These are phyloP conservation scores for Tetramorium parvispinum DNA, from an alignment of 1,140 invertebrate species.

Conservation along the genomic window DNA sequence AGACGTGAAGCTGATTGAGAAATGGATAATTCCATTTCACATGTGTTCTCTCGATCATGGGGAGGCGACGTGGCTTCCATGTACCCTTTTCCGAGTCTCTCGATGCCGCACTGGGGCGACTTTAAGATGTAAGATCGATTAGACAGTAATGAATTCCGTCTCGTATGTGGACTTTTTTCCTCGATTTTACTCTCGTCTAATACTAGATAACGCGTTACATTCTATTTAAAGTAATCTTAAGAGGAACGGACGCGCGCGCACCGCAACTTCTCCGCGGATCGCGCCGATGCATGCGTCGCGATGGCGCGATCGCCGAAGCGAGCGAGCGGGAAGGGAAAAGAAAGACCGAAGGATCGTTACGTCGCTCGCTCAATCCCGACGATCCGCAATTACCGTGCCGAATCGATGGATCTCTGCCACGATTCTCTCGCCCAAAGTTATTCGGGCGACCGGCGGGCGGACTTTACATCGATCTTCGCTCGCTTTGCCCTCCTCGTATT, in stretches of 20 bases:
- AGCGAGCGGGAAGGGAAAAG: constrained; percentile 27
- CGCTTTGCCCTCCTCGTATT: constrained; percentile 72
- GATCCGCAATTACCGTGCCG: constrained; percentile 29
- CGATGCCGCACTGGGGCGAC: constrained; percentile 18
- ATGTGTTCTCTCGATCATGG: constrained; percentile 12
- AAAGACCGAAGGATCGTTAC: constrained; percentile 5
- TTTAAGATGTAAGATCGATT: constrained; percentile 48
- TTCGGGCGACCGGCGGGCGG: constrained; percentile 33
- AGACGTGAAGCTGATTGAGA: constrained; percentile 22
- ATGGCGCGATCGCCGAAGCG: constrained; percentile 33
- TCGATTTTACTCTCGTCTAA: constrained; percentile 74
- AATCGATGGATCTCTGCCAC: constrained; percentile 15
- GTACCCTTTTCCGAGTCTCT: constrained; percentile 20
- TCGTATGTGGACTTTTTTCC: constrained; percentile 66
- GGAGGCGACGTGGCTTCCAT: not conserved
- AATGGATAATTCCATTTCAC: constrained; percentile 39
- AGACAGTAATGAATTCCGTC: constrained; percentile 64
- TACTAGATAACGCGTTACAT: constrained; percentile 58
- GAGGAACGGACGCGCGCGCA: constrained; percentile 39
- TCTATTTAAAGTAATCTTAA: constrained; percentile 54
- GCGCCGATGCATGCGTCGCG: constrained; percentile 12
- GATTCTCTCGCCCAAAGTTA: constrained; percentile 1
- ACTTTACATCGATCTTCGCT: constrained; percentile 66
- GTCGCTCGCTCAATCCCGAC: constrained; percentile 45
- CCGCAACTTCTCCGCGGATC: constrained; percentile 32